Conservation (phyloP, 2,888 invertebrate species). For the Galerucella nymphaeae region DNA sequence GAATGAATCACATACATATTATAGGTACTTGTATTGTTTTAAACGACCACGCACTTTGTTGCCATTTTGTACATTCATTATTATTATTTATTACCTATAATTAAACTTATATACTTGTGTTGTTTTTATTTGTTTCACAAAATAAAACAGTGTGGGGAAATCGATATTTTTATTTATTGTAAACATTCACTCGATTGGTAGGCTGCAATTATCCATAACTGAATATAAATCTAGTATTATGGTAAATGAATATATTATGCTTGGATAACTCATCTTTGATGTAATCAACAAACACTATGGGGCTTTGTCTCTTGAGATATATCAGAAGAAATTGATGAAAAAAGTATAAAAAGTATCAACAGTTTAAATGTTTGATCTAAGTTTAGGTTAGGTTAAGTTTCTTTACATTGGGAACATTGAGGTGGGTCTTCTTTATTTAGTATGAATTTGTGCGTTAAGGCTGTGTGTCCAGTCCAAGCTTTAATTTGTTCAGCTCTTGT, state of each 20-base stretch:
- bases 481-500: too few species aligned
- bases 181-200: neutral
- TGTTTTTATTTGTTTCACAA: conserved; percentile 21
- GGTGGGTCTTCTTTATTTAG: too few species aligned
- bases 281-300: too few species aligned
- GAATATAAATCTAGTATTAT: neutral
- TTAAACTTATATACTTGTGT: conserved; percentile 31
- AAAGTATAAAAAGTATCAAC: too few species aligned
- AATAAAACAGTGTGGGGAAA: conserved; percentile 10
- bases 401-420: too few species aligned
- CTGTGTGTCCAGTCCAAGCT: too few species aligned
- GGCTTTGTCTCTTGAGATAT: too few species aligned
- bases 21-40: conserved; percentile 26
- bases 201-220: neutral
- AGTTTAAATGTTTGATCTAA: too few species aligned
- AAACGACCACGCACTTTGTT: conserved; percentile 29
- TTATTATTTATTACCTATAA: conserved; percentile 35
- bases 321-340: too few species aligned
- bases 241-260: neutral
- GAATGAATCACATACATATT: conserved; percentile 29
- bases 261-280: too few species aligned
- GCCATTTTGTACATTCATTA: conserved; percentile 31
- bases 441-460: too few species aligned
- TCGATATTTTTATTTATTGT: conserved; percentile 5
- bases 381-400: too few species aligned